phyloP scores from a whole-genome alignment of 2,888 invertebrate genomes.

The Clunio marinus region DNA sequence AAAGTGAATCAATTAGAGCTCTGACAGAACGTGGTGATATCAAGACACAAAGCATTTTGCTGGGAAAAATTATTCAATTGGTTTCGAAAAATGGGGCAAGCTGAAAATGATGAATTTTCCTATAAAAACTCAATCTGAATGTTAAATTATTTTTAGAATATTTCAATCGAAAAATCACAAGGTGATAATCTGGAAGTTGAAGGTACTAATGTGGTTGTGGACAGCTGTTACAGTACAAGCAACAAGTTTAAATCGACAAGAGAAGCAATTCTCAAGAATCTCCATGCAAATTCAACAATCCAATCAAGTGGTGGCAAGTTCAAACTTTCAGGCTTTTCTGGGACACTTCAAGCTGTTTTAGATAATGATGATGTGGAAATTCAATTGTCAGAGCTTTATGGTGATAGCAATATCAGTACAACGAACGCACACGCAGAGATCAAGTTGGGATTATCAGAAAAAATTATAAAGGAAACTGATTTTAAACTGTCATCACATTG shows the following conservation, averaged over 20 bases:
- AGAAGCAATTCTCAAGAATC: neutral
- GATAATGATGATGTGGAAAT: neutral
- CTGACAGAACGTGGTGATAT: neutral
- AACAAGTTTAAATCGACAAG: neutral
- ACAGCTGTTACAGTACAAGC: neutral
- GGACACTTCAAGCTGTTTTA: neutral
- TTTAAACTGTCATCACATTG: neutral
- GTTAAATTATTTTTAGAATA: neutral
- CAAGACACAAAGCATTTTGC: neutral
- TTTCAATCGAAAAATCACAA: neutral
- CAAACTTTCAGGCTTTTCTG: slow-evolving; percentile 20
- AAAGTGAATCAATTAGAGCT: neutral
- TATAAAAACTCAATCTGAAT: neutral
- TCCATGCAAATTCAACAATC: slow-evolving; percentile 18
- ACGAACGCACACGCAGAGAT: neutral
- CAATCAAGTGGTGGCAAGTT: neutral
- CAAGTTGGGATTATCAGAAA: slow-evolving; percentile 12
- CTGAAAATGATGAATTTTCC: neutral
- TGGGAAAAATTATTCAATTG: neutral
- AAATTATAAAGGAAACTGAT: neutral
- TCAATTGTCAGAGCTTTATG: slow-evolving; percentile 4
- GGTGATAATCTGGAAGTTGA: slow-evolving; percentile 9
- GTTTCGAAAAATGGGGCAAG: neutral
- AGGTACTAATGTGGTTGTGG: neutral
- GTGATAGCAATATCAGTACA: neutral